Conservation (phyloP, 2,888 invertebrate genomes). For the Hymenopus coronatus region DNA sequence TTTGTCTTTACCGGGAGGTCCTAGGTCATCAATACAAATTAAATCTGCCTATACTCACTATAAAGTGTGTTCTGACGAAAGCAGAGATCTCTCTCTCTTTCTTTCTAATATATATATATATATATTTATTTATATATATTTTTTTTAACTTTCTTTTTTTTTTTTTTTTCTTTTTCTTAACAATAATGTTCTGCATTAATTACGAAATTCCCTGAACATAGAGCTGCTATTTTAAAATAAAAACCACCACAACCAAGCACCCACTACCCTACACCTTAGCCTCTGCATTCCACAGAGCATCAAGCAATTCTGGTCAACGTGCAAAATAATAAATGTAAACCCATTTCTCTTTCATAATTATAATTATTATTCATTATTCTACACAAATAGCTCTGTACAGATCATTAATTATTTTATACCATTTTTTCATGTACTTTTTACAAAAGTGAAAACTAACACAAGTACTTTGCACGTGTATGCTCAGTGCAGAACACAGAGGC, state of each 20-base stretch:
- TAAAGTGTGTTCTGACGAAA: constrained; percentile 1
- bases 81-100: not conserved
- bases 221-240: constrained; percentile 22
- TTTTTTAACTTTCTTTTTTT: constrained; percentile 12
- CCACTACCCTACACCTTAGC: constrained; percentile 14
- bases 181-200: constrained; percentile 23
- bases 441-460: constrained; percentile 39
- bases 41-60: not conserved
- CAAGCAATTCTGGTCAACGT: constrained; percentile 28
- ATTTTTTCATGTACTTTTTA: constrained; percentile 38
- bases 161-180: constrained; percentile 24
- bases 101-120: too few relatives aligned
- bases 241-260: constrained; percentile 16
- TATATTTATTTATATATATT: not conserved
- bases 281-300: constrained; percentile 29
- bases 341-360: constrained; percentile 26
- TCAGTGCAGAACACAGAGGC: constrained; percentile 24
- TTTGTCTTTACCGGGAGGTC: not conserved
- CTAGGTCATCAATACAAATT: constrained; percentile 15
- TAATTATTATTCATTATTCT: constrained; percentile 56
- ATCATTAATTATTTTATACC: constrained; percentile 41
- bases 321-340: constrained; percentile 34
- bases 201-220: constrained; percentile 30
- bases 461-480: constrained; percentile 32
- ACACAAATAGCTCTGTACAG: constrained; percentile 63